phyloP scores from a whole-genome alignment of 2,797 vertebrate species.

The Mus minutoides region DNA sequence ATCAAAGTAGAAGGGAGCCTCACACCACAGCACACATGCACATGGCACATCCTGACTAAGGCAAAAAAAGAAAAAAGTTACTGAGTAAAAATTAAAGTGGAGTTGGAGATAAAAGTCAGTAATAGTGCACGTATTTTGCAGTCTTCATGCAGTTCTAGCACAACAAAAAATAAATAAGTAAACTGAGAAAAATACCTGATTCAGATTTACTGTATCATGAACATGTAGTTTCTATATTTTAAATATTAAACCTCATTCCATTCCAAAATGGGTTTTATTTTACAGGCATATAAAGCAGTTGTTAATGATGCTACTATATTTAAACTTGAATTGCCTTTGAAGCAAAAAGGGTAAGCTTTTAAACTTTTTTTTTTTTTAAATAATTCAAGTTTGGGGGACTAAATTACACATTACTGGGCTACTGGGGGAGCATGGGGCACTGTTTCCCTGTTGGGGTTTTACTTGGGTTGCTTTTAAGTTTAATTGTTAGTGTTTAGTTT shows the following conservation, averaged over 20 bases:
- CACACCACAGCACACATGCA: neutral
- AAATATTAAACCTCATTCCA: conserved; percentile 56
- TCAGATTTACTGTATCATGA: conserved; percentile 10
- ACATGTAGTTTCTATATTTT: conserved; percentile 34
- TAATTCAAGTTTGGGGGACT: neutral
- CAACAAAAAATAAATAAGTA: neutral
- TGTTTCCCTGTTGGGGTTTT: conserved; percentile 13
- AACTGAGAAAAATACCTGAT: neutral
- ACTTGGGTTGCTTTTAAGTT: neutral
- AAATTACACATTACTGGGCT: neutral
- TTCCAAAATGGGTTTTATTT: conserved; percentile 78
- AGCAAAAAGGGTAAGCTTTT: conserved; percentile 97
- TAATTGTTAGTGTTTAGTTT: neutral
- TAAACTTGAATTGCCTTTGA: conserved; percentile 98
- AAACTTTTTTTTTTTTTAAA: conserved; percentile 52
- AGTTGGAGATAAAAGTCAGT: neutral
- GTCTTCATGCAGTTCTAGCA: neutral
- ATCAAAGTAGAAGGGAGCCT: neutral
- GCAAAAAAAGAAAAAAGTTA: too few relatives aligned
- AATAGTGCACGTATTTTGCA: neutral
- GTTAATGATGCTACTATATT: conserved; percentile 99
- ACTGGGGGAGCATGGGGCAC: neutral
- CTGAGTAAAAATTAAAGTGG: conserved; percentile 41
- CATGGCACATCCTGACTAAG: too few relatives aligned
- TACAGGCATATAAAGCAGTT: conserved; percentile 98